Evolutionary conservation across 1,140 invertebrate genomes (phyloP).

Genomic region (Trichonephila inaurata): DNA sequence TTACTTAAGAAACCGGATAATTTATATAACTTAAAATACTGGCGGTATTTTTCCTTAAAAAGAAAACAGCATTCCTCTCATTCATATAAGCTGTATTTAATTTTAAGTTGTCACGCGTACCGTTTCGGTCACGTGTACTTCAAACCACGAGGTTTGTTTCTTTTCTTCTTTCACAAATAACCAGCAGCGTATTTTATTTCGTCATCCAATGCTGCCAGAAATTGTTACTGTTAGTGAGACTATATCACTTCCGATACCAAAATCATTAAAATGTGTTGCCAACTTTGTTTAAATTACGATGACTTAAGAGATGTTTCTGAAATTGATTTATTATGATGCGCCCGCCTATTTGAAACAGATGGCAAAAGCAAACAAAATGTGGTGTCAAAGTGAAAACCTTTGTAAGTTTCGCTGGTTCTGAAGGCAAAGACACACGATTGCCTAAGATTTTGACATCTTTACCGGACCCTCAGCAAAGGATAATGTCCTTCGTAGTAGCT

Average conservation of each 20-base stretch:
- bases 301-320: slow-evolving; percentile 22
- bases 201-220: not conserved
- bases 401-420: not conserved
- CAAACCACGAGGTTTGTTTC: too few relatives aligned
- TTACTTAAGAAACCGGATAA: too few relatives aligned
- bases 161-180: too few relatives aligned
- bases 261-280: not conserved
- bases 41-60: not conserved
- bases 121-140: too few relatives aligned
- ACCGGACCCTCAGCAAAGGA: slow-evolving; percentile 25
- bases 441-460: slow-evolving; percentile 21
- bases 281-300: not conserved
- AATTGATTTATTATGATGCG: not conserved
- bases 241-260: not conserved
- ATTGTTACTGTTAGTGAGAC: not conserved
- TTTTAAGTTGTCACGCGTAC: too few relatives aligned
- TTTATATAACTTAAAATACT: too few relatives aligned
- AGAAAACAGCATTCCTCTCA: not conserved
- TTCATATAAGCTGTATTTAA: not conserved
- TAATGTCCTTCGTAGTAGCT: slow-evolving; percentile 14
- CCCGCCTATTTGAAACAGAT: not conserved
- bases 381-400: slow-evolving; percentile 25
- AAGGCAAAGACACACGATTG: not conserved
- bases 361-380: slow-evolving; percentile 2
- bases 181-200: too few relatives aligned